Base-by-base conservation (phyloP, 2,113 vertebrate species). In the Dermatemys mawii region DNA sequence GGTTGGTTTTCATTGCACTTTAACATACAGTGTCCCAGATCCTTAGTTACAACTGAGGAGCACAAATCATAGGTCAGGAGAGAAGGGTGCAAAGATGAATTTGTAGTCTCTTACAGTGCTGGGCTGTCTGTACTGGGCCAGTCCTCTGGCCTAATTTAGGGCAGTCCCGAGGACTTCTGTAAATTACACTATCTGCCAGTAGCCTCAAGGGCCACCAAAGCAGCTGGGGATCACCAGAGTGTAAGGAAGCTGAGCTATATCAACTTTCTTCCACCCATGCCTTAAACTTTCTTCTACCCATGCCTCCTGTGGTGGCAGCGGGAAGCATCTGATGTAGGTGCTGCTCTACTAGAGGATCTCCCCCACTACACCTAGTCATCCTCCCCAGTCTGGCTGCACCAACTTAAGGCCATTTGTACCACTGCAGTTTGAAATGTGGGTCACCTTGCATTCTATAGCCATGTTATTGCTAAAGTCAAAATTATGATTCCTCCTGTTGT, bases 11-110 rank as follows among this genome's bases (percentile, higher is more conserved):
- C 78, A 67, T 14, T 90, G 80, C 44, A 11, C 78, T 89, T 83
- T 87, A 81, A 90, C 38, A 12, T 53, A 3, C 9, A 44, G 27
- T 95, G 79, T 60, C 78, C 91, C 14, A n/a, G 70, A 92, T 87
- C 22, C 0, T 0, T 89, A 57, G 81, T 10, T 85, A 24, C 38
- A 12, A 80, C 32, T 41, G 21, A 88, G 81, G 17, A 49, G 86
- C 79, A 76, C 51, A 14, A n/a, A 46, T n/a, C 4, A 17, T 13
- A 54, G 50, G 17, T 35, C 26, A 87, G 81, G 13, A 38, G 38
- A 55, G 3, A 75, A 48, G 54, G 13, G 16, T 84, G 38, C 75
- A 81, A 2, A 6, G 60, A 44, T 5, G 1, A 5, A 57, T 11
- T 75, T 17, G 8, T 19, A 48, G 17, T 35, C 84, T 91, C 67